A percentile compares a stretch with the other conserved stretches of the same genome.
Conservation (phyloP, 2,888 invertebrate species). For the Apamea sordens region DNA sequence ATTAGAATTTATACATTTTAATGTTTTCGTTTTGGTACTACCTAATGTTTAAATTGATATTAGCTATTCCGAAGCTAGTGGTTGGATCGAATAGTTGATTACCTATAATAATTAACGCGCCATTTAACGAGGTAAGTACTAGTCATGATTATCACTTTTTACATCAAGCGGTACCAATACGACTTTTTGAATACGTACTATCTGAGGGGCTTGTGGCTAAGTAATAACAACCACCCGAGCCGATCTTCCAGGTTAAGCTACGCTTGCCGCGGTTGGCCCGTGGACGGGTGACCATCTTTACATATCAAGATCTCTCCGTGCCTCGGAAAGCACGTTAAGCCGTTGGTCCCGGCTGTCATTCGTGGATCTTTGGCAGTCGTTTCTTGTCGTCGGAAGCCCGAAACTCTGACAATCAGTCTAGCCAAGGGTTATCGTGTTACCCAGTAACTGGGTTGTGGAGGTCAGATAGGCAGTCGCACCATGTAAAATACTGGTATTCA, state of each 20-base stretch:
- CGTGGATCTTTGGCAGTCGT: too few relatives aligned
- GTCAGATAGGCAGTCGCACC: too few relatives aligned
- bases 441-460: not conserved
- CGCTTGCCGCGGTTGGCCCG: too few relatives aligned
- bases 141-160: too few relatives aligned
- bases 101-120: not conserved
- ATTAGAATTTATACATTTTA: constrained; percentile 1
- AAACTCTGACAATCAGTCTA: not conserved
- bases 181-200: not conserved
- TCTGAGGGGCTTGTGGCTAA: not conserved
- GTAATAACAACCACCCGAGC: too few relatives aligned
- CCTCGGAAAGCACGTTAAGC: too few relatives aligned
- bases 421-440: not conserved
- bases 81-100: not conserved
- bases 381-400: not conserved
- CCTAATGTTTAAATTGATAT: too few relatives aligned
- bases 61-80: not conserved
- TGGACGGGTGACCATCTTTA: too few relatives aligned
- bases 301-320: too few relatives aligned
- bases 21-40: not conserved
- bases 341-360: too few relatives aligned
- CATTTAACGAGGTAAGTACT: constrained; percentile 1
- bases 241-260: too few relatives aligned
- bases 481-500: not conserved
- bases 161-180: not conserved